phyloP scores from a whole-genome alignment of 2,113 vertebrate species.

The Myocastor coypus region DNA sequence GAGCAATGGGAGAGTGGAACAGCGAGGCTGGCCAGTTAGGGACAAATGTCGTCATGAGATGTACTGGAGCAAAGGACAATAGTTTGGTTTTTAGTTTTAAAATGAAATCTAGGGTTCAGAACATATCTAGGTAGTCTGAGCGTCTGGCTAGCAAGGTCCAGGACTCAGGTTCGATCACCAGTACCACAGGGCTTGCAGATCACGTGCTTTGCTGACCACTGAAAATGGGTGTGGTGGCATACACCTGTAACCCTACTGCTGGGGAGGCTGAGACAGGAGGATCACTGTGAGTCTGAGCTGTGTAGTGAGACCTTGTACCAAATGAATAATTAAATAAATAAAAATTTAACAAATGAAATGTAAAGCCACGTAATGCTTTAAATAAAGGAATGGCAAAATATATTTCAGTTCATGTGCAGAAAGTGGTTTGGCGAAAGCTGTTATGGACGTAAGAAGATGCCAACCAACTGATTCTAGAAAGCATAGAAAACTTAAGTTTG shows the following conservation, averaged over 20 bases:
- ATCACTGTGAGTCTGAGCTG: too few relatives aligned
- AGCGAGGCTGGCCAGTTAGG: background rate
- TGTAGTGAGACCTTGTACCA: too few relatives aligned
- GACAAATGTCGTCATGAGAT: background rate
- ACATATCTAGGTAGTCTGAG: too few relatives aligned
- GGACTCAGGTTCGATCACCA: too few relatives aligned
- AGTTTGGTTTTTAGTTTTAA: constrained; percentile 3
- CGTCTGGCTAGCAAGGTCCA: too few relatives aligned
- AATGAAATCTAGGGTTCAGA: background rate
- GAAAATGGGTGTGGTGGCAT: too few relatives aligned
- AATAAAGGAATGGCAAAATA: background rate
- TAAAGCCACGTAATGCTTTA: background rate
- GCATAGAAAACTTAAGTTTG: background rate
- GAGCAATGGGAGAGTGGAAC: background rate
- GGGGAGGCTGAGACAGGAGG: too few relatives aligned
- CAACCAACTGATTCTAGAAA: background rate
- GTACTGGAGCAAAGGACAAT: background rate
- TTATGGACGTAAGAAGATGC: background rate
- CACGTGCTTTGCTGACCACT: too few relatives aligned
- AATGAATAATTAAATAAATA: too few relatives aligned
- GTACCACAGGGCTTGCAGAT: too few relatives aligned
- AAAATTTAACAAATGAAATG: background rate
- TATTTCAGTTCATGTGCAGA: background rate
- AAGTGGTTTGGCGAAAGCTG: background rate
- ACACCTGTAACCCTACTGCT: too few relatives aligned